Evolutionary conservation across 2,797 vertebrate genomes (phyloP).

Genomic region (Muscicapa striata): DNA sequence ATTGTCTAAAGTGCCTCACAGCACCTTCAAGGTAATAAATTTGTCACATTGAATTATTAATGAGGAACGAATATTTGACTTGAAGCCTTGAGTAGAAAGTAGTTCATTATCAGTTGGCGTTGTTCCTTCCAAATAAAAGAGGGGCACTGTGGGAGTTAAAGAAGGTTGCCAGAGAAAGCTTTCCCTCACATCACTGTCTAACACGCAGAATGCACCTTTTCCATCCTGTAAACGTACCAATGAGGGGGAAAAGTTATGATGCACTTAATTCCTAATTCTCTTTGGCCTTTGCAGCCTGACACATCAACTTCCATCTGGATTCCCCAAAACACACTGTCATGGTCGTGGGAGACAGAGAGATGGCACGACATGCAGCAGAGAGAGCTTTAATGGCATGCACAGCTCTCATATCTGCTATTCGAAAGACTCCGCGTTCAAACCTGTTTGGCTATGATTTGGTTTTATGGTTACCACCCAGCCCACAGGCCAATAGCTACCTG

Average conservation of each 20-base stretch:
- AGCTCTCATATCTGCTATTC: no score
- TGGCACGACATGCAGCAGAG: no score
- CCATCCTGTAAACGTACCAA: conserved; percentile 4
- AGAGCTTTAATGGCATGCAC: no score
- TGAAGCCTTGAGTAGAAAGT: conserved; percentile 77
- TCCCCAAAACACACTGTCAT: background rate
- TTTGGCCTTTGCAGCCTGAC: conserved; percentile 5
- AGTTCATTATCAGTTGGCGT: conserved; percentile 77
- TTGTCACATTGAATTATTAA: conserved; percentile 85
- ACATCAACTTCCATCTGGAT: conserved; percentile 18
- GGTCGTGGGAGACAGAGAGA: no score
- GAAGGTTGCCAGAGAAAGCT: conserved; percentile 47
- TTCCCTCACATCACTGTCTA: conserved; percentile 46
- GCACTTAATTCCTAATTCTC: conserved; percentile 10
- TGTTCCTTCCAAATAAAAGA: conserved; percentile 72
- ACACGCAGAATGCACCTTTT: background rate
- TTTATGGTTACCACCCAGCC: no score
- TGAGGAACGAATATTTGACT: conserved; percentile 81
- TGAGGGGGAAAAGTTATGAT: background rate
- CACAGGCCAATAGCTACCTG: no score
- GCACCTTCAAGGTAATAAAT: conserved; percentile 83
- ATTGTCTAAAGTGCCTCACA: conserved; percentile 81
- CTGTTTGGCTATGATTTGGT: no score
- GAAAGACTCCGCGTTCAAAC: no score
- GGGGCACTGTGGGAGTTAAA: conserved; percentile 39